These are phyloP conservation scores for Lophotriccus pileatus DNA, from an alignment of 2,797 vertebrate genomes.

Conservation along the genomic window DNA sequence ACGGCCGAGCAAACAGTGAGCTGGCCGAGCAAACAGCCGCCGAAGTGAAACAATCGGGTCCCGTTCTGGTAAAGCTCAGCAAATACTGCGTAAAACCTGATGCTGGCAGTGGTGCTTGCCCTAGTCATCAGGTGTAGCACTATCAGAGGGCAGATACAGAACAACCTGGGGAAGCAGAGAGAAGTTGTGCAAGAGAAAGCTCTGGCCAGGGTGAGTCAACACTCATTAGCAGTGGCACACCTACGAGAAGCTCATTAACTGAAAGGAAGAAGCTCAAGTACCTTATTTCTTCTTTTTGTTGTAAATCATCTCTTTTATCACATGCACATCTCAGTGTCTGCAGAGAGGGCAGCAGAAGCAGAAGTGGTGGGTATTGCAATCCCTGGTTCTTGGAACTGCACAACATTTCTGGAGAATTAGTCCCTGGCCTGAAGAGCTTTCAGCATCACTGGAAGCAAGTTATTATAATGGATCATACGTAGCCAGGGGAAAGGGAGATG, in stretches of 20 bases:
- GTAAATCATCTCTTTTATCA: background rate
- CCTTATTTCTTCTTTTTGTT: background rate
- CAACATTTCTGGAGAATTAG: background rate
- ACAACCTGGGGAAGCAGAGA: background rate
- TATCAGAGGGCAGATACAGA: slow-evolving; percentile 46
- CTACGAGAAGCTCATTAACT: slow-evolving; percentile 38
- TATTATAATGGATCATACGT: background rate
- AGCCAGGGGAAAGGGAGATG: background rate
- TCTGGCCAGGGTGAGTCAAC: slow-evolving; percentile 53
- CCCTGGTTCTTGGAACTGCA: background rate
- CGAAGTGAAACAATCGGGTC: background rate
- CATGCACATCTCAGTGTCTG: background rate
- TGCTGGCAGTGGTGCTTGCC: background rate
- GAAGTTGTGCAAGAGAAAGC: slow-evolving; percentile 45
- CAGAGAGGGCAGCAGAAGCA: background rate
- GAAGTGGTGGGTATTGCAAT: background rate
- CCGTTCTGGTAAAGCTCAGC: slow-evolving; percentile 25
- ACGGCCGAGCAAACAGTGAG: background rate
- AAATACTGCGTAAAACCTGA: slow-evolving; percentile 18
- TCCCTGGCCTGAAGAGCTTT: background rate
- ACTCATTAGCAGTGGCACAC: slow-evolving; percentile 37
- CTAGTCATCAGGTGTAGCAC: background rate
- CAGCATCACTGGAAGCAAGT: background rate
- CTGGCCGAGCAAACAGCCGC: background rate
- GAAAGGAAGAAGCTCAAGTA: slow-evolving; percentile 24